These are phyloP conservation scores for Cosmopolites sordidus DNA, from an alignment of 2,888 invertebrate genomes.

Conservation along the genomic window DNA sequence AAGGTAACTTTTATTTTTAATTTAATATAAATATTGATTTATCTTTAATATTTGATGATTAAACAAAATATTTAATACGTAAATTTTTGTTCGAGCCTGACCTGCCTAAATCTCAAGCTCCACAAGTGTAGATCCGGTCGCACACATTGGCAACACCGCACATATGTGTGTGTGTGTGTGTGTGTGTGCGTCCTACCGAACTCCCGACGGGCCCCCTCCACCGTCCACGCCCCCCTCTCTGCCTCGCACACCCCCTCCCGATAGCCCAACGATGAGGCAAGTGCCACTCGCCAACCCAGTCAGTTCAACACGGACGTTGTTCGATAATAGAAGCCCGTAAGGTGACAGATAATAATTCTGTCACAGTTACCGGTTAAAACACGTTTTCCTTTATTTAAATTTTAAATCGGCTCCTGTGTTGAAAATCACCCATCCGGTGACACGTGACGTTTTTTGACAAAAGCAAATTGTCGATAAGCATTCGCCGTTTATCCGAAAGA, in stretches of 20 bases:
- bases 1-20: too few species aligned
- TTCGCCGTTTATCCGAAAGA: too few species aligned
- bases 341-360: constrained; percentile 45
- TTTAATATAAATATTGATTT: too few species aligned
- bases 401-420: too few species aligned
- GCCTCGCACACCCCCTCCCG: constrained; percentile 36
- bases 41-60: too few species aligned
- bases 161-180: constrained; percentile 27
- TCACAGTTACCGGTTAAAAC: constrained; percentile 45
- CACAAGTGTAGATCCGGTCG: constrained; percentile 45
- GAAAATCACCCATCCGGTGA: too few species aligned
- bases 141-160: constrained; percentile 34
- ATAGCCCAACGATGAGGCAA: constrained; percentile 20
- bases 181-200: constrained; percentile 14
- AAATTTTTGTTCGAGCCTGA: too few species aligned
- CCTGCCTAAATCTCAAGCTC: constrained; percentile 19
- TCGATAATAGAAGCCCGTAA: constrained; percentile 45
- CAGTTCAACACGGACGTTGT: constrained; percentile 23
- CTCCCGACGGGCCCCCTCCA: background rate
- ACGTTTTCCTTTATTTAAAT: background rate
- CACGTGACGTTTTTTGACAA: too few species aligned
- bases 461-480: too few species aligned
- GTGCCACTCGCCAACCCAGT: constrained; percentile 19
- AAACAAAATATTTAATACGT: too few species aligned
- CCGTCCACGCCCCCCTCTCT: constrained; percentile 32